Conservation (phyloP, 2,888 invertebrate species). For the Pharmacophagus antenor region DNA sequence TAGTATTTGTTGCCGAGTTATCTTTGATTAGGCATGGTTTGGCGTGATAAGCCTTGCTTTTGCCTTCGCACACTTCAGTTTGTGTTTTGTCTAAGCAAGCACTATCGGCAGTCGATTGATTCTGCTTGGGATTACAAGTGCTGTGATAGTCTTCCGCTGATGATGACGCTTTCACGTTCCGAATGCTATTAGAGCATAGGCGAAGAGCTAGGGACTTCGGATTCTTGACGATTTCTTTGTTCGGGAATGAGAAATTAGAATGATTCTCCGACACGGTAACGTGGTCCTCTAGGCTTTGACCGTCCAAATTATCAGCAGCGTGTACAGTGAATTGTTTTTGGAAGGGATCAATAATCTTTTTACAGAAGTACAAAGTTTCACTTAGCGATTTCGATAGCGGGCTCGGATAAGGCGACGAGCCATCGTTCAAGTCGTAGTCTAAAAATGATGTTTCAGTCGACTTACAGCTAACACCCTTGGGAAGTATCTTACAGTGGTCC, state of each 20-base stretch:
- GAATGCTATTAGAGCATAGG: conserved; percentile 15
- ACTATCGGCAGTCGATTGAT: not conserved
- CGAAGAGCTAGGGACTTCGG: not conserved
- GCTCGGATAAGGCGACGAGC: not conserved
- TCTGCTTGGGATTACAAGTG: conserved; percentile 7
- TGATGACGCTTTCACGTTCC: conserved; percentile 1
- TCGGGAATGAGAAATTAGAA: not conserved
- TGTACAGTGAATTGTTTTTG: not conserved
- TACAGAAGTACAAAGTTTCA: conserved; percentile 16
- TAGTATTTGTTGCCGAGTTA: conserved; percentile 6
- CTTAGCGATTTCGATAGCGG: conserved; percentile 5
- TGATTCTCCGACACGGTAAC: not conserved
- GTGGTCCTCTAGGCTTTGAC: not conserved
- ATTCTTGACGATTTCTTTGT: not conserved
- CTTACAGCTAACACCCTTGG: conserved; percentile 10
- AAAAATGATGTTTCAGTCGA: conserved; percentile 10
- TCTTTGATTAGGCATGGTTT: conserved; percentile 6
- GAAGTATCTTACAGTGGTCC: conserved; percentile 4
- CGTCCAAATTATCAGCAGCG: conserved; percentile 4
- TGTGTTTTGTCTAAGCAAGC: conserved; percentile 7
- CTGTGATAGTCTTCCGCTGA: conserved; percentile 11
- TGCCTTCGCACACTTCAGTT: conserved; percentile 20
- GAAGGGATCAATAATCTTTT: conserved; percentile 11
- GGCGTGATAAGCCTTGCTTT: not conserved
- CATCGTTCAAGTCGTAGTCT: conserved; percentile 1